These are phyloP conservation scores for Bergia puertoricense DNA, from an alignment of 92 coral and sea anemone genomes.

Conservation along the genomic window DNA sequence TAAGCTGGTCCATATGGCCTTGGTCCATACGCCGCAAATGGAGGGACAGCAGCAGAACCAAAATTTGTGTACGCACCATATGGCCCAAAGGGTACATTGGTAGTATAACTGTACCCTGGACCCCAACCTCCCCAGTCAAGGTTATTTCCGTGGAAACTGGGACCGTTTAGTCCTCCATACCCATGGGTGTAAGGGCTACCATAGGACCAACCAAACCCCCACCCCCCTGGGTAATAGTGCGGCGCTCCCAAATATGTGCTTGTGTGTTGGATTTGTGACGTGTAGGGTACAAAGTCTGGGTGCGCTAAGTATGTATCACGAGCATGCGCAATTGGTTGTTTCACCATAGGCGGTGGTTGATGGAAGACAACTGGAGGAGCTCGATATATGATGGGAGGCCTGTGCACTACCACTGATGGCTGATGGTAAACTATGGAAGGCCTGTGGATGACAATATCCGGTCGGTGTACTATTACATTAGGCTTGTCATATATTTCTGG, in stretches of 20 bases:
- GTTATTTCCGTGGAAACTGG: constrained; percentile 4
- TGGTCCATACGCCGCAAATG: background rate
- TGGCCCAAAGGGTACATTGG: background rate
- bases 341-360: constrained; percentile 84
- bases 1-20: constrained; percentile 27
- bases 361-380: constrained; percentile 90
- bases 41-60: background rate
- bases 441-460: constrained; percentile 81
- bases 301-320: constrained; percentile 69
- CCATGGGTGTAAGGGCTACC: constrained; percentile 15
- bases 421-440: constrained; percentile 88
- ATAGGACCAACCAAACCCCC: constrained; percentile 66
- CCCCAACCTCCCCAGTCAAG: constrained; percentile 11
- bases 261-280: constrained; percentile 59
- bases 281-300: constrained; percentile 68
- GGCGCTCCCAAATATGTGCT: constrained; percentile 82
- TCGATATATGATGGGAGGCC: constrained; percentile 77
- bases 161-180: background rate
- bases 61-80: background rate
- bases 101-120: constrained; percentile 27
- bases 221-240: constrained; percentile 76
- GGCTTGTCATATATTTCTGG: constrained; percentile 90
- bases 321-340: constrained; percentile 66
- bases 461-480: constrained; percentile 77
- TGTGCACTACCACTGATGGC: constrained; percentile 84